phyloP scores from a whole-genome alignment of 2,113 vertebrate species.

The Acrocephalus arundinaceus region DNA sequence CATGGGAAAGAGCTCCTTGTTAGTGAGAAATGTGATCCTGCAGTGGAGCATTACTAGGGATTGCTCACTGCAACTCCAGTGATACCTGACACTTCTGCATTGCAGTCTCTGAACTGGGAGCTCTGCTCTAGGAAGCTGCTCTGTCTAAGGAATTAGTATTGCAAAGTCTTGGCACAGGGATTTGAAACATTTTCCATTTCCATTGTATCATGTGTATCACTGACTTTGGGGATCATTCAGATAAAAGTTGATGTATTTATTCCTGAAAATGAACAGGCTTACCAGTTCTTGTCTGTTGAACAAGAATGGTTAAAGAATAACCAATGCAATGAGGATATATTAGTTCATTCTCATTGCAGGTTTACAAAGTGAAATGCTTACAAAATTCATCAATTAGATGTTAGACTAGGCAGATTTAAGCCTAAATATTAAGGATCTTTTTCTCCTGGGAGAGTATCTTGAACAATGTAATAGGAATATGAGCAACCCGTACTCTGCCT shows the following conservation, averaged over 20 bases:
- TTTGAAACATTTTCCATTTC: background rate
- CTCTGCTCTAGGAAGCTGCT: background rate
- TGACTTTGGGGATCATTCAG: background rate
- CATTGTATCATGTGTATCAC: background rate
- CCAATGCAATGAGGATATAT: background rate
- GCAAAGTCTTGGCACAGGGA: background rate
- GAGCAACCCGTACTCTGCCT: background rate
- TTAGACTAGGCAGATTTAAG: background rate
- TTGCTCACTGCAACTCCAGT: background rate
- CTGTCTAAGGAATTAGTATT: background rate
- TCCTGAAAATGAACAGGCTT: background rate
- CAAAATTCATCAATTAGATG: background rate
- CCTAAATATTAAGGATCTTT: background rate
- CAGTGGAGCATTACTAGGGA: background rate
- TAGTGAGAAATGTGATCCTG: background rate
- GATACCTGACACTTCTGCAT: background rate
- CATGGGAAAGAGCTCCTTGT: rapidly evolving
- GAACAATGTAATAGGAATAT: background rate
- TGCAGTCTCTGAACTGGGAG: background rate
- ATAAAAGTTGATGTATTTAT: background rate
- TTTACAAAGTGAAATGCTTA: background rate
- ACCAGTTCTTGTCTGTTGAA: background rate
- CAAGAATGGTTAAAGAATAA: background rate
- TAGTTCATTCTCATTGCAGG: background rate
- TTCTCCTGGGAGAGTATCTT: background rate